Evolutionary conservation across 2,113 vertebrate genomes (phyloP).

Genomic region (Murina feae): DNA sequence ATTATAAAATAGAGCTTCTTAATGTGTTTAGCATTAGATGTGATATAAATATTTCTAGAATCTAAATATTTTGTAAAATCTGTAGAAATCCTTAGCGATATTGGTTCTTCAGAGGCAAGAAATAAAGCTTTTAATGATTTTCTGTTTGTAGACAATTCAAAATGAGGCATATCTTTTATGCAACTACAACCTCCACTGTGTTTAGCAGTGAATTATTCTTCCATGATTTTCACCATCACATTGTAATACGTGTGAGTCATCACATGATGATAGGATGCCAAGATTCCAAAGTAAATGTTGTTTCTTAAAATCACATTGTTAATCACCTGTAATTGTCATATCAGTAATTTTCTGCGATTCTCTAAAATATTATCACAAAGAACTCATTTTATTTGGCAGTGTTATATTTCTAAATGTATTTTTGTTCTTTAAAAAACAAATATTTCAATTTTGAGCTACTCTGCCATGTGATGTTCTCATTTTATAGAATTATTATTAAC

Average conservation of each 20-base stretch:
- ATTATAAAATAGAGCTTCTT: background rate
- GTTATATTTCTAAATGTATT: constrained; percentile 44
- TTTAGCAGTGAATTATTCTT: background rate
- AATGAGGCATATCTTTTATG: background rate
- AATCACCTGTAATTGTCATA: constrained; percentile 29
- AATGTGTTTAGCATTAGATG: no score
- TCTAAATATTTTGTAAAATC: background rate
- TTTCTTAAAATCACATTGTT: constrained; percentile 30
- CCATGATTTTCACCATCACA: background rate
- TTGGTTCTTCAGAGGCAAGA: background rate
- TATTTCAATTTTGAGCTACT: constrained; percentile 46
- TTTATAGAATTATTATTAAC: constrained; percentile 56
- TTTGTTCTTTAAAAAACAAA: constrained; percentile 46
- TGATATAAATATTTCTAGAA: no score
- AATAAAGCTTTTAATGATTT: background rate
- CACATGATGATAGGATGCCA: background rate
- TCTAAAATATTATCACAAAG: background rate
- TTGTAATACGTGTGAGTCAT: background rate
- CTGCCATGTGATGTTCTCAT: constrained; percentile 36
- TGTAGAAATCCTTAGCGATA: background rate
- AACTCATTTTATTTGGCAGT: constrained; percentile 40
- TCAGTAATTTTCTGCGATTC: constrained; percentile 25
- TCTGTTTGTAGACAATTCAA: background rate
- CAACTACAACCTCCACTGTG: background rate
- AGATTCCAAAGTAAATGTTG: background rate